phyloP scores from a whole-genome alignment of 2,797 vertebrate genomes.

The Dromococcyx pavoninus region DNA sequence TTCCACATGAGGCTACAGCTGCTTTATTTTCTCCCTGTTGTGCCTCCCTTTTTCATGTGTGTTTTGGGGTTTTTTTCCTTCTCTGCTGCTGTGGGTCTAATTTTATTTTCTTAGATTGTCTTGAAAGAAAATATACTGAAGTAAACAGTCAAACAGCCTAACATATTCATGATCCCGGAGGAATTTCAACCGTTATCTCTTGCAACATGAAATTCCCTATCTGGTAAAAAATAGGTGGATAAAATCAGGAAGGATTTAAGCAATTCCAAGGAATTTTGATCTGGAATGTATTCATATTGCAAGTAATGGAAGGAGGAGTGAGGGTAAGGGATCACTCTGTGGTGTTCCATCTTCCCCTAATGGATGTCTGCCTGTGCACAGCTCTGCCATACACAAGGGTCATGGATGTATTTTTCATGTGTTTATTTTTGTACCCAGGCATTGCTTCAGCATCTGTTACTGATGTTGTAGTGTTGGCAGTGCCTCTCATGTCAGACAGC shows the following conservation, averaged over 20 bases:
- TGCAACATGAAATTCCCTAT: not conserved
- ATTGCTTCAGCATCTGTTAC: not conserved
- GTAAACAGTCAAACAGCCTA: not conserved
- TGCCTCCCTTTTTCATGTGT: not conserved
- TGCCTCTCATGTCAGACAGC: not conserved
- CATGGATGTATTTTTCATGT: slow-evolving; percentile 56
- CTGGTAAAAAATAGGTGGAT: not conserved
- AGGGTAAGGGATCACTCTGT: not conserved
- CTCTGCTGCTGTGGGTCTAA: not conserved
- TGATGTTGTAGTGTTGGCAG: not conserved
- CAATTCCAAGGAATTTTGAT: not conserved
- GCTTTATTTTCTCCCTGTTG: not conserved
- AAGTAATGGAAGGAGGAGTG: not conserved
- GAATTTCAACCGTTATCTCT: not conserved
- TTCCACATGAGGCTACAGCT: slow-evolving; percentile 37
- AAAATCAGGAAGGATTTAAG: not conserved
- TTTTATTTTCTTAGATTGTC: not conserved
- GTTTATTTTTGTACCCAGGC: slow-evolving; percentile 36
- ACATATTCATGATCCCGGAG: not conserved
- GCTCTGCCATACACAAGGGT: not conserved
- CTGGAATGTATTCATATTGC: not conserved
- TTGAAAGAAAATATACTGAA: not conserved
- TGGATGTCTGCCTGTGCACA: slow-evolving; percentile 12
- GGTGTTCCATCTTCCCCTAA: slow-evolving; percentile 5
- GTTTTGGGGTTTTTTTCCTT: not conserved